Evolutionary conservation across 2,797 vertebrate genomes (phyloP).

Genomic region (Valencia hispanica): DNA sequence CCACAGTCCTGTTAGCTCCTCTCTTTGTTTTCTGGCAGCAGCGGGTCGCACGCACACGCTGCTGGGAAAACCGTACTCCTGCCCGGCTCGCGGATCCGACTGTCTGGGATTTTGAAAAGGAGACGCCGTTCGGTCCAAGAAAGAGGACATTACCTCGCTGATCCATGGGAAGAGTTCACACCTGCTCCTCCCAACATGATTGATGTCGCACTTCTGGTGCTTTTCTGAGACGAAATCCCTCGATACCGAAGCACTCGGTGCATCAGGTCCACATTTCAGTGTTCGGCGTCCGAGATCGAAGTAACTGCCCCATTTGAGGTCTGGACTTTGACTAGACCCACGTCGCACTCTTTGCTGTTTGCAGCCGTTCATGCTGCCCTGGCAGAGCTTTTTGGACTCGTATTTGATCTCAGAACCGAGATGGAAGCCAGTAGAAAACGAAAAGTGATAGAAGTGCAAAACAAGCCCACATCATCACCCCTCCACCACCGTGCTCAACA

Average conservation of each 20-base stretch:
- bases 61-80: constrained; percentile 60
- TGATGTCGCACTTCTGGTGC: constrained; percentile 31
- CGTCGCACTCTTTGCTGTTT: too few relatives aligned
- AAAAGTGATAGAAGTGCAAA: too few relatives aligned
- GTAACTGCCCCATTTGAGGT: too few relatives aligned
- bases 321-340: too few relatives aligned
- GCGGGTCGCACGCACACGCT: constrained; percentile 62
- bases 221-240: too few relatives aligned
- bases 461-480: too few relatives aligned
- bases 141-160: constrained; percentile 54
- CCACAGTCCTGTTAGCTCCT: constrained; percentile 44
- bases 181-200: constrained; percentile 34
- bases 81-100: constrained; percentile 29
- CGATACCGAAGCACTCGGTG: not conserved
- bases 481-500: too few relatives aligned
- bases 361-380: too few relatives aligned
- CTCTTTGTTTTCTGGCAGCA: constrained; percentile 72
- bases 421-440: too few relatives aligned
- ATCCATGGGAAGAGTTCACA: constrained; percentile 49
- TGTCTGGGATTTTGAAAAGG: constrained; percentile 45
- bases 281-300: too few relatives aligned
- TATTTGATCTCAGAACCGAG: too few relatives aligned
- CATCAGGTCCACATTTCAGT: not conserved
- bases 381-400: too few relatives aligned
- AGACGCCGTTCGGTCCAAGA: constrained; percentile 40